phyloP scores from a whole-genome alignment of 2,888 invertebrate species.

The Ellobium chinense region DNA sequence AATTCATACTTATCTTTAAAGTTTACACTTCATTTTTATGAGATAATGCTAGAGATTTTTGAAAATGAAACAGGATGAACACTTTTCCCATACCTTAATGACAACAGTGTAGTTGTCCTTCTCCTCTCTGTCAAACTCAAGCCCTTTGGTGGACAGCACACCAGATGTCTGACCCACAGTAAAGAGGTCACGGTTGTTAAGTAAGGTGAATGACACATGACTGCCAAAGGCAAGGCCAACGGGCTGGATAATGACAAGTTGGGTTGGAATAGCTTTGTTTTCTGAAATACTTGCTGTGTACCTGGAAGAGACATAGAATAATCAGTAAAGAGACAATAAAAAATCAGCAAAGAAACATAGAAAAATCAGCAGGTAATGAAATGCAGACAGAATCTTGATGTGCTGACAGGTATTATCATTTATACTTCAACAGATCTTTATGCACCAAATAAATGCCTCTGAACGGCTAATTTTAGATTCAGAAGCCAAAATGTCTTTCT shows the following conservation, averaged over 20 bases:
- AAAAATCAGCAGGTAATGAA: not conserved
- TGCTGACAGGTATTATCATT: no score
- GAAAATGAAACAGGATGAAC: no score
- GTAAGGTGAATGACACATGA: constrained; percentile 90
- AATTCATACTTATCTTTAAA: no score
- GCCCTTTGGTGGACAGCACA: constrained; percentile 90
- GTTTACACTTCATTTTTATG: no score
- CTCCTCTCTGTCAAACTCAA: constrained; percentile 91
- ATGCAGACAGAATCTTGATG: not conserved
- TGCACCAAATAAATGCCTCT: no score
- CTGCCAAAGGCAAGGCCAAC: constrained; percentile 90
- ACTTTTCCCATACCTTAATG: constrained; percentile 87
- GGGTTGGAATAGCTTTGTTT: constrained; percentile 90
- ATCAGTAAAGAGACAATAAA: no score
- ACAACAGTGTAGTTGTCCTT: constrained; percentile 90
- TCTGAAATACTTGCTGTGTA: constrained; percentile 91
- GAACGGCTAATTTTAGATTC: no score
- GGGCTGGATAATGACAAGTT: constrained; percentile 92
- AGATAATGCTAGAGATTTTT: no score
- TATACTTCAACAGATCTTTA: no score
- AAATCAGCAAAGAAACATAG: no score
- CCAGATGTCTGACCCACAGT: constrained; percentile 93
- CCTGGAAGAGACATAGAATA: constrained; percentile 6
- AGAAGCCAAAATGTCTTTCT: no score
- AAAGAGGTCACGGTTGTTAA: constrained; percentile 93